These are phyloP conservation scores for Molorchus minor DNA, from an alignment of 2,888 invertebrate species.

Conservation along the genomic window DNA sequence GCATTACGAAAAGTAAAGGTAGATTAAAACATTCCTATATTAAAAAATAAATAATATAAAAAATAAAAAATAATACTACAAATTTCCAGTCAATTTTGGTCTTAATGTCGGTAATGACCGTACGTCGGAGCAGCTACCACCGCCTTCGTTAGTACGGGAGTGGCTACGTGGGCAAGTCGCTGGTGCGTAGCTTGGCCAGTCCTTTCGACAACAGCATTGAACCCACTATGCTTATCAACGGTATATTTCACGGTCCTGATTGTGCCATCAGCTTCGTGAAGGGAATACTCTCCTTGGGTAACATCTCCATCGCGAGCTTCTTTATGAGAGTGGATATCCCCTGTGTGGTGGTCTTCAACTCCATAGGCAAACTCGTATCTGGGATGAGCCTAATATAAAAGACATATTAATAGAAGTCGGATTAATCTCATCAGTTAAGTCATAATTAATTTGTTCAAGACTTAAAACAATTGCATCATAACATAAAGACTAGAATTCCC, in stretches of 20 bases:
- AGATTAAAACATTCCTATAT: too few species aligned
- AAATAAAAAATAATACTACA: slow-evolving; percentile 6
- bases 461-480: too few species aligned
- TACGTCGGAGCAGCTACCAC: slow-evolving; percentile 3
- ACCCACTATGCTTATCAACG: slow-evolving; percentile 68
- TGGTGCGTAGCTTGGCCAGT: slow-evolving; percentile 61
- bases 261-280: slow-evolving; percentile 68
- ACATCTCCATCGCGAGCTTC: slow-evolving; percentile 67
- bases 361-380: slow-evolving; percentile 69
- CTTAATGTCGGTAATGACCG: slow-evolving; percentile 10
- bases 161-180: slow-evolving; percentile 11
- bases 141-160: background rate
- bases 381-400: slow-evolving; percentile 60
- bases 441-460: too few species aligned
- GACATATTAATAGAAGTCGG: too few species aligned
- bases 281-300: slow-evolving; percentile 67
- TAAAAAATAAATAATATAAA: slow-evolving; percentile 13
- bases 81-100: background rate
- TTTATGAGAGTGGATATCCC: slow-evolving; percentile 67
- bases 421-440: too few species aligned
- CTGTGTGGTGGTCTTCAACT: slow-evolving; percentile 67
- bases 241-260: slow-evolving; percentile 67
- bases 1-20: too few species aligned
- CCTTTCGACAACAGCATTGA: slow-evolving; percentile 56
- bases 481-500: too few species aligned